phyloP scores from a whole-genome alignment of 2,888 invertebrate species.

The Thymelicus lineola region DNA sequence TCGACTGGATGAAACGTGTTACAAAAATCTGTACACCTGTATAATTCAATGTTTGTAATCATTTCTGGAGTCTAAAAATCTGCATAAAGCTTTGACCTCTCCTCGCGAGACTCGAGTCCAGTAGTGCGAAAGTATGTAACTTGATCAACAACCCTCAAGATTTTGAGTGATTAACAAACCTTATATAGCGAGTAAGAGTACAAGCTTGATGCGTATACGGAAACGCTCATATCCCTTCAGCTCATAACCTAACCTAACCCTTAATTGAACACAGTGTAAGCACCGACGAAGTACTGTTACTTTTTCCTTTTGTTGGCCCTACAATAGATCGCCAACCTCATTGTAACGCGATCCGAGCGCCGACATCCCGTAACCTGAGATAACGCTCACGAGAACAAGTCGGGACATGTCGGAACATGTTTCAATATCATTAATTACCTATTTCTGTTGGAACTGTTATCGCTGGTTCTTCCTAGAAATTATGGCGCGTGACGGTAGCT shows the following conservation, averaged over 20 bases:
- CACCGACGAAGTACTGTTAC: constrained; percentile 14
- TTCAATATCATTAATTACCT: constrained; percentile 12
- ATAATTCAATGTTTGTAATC: no score
- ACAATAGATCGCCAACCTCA: constrained; percentile 22
- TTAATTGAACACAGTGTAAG: constrained; percentile 7
- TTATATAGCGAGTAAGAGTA: background rate
- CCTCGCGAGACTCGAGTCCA: no score
- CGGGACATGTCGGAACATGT: constrained; percentile 32
- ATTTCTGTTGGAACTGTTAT: background rate
- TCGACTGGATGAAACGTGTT: no score
- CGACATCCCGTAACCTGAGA: constrained; percentile 33
- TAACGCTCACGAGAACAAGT: constrained; percentile 22
- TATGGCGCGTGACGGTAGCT: no score
- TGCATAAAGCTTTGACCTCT: no score
- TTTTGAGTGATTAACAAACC: no score
- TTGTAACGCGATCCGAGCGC: constrained; percentile 24
- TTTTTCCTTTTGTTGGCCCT: constrained; percentile 21
- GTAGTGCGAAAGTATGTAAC: no score
- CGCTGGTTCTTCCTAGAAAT: background rate
- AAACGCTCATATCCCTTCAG: background rate
- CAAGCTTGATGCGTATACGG: background rate
- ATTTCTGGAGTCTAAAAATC: no score
- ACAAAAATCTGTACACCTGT: no score
- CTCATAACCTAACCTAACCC: background rate
- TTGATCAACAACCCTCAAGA: no score